These are phyloP conservation scores for Pentalonia nigronervosa DNA, from an alignment of 1,140 invertebrate species.

Conservation along the genomic window DNA sequence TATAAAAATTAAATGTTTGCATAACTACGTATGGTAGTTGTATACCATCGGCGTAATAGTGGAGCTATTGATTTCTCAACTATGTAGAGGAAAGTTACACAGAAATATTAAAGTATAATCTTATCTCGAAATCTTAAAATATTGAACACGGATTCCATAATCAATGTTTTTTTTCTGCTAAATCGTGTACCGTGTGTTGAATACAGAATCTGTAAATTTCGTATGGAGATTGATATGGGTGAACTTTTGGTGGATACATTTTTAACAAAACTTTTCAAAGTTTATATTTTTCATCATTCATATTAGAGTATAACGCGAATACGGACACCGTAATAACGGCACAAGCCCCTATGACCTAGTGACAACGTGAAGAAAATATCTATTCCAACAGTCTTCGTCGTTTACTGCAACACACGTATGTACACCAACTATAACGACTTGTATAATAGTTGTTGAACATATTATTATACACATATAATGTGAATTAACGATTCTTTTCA, in stretches of 20 bases:
- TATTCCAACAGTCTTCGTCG: background rate
- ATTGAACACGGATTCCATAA: background rate
- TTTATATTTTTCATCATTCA: conserved; percentile 3
- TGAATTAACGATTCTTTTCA: conserved; percentile 16
- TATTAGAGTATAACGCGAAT: background rate
- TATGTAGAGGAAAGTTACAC: background rate
- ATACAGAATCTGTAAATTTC: background rate
- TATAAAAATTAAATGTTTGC: background rate
- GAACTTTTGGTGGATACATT: background rate
- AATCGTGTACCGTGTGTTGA: background rate
- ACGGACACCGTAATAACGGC: background rate
- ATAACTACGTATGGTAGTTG: background rate
- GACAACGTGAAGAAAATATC: background rate
- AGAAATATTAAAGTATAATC: background rate
- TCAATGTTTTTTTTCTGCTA: background rate
- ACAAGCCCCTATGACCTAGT: background rate
- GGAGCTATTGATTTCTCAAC: background rate
- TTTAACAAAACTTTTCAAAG: background rate
- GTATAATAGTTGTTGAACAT: background rate
- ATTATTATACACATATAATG: background rate
- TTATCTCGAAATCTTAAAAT: background rate
- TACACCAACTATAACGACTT: background rate
- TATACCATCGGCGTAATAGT: background rate
- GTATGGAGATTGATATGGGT: background rate
- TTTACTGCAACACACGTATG: background rate